Base-by-base conservation (phyloP, 2,797 vertebrate species). In the Bradypodion ventrale region DNA sequence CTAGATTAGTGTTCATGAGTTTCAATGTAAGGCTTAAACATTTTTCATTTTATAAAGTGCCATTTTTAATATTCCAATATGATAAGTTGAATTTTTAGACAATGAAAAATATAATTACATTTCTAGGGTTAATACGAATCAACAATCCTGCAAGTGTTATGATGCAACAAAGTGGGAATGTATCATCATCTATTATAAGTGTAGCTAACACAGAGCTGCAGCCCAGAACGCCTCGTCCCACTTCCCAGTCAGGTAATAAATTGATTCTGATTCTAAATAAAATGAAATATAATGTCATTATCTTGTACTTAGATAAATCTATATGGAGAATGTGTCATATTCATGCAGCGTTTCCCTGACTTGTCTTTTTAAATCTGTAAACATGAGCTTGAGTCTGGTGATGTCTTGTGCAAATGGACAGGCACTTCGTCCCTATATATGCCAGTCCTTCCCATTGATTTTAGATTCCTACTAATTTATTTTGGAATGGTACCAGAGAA, bases 191-290 rank as follows among this genome's bases (percentile, higher is more conserved):
- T 87, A 96, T 97, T 92, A 97, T 98, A 85, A 95, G 96, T 78
- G 96, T 97, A 88, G 94, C 96, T 93, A 97, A 95, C 94, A 96
- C 97, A 93, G 98, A 99, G 88, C 96, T 99, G 93, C 98, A 98
- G 88, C 96, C 97, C 77, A 97, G 98, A 93, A 93, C 97, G 85
- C 96, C 95, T 82, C 97, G 98, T 91, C 98, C 98, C 88, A 88
- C 97, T 88, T 96, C 97, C 83, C 98, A 99, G 92, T 95, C 98
- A 97, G 98, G 99, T 99, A 96, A 85, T 91, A 79, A 90, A 60
- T 16, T 40, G 60, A 75, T 70, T 70, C 29, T 52, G 73, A 44
- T 80, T 29, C 60, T 85, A 32, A 59, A 19, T 70, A 40, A 70
- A 70, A 12, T 4, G 37, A 42, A 70, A 10, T 4, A 21, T 70